A percentile compares a stretch with the other conserved stretches of the same genome.
These are phyloP conservation scores for Homarus americanus DNA, from an alignment of 1,140 invertebrate genomes.

Conservation along the genomic window DNA sequence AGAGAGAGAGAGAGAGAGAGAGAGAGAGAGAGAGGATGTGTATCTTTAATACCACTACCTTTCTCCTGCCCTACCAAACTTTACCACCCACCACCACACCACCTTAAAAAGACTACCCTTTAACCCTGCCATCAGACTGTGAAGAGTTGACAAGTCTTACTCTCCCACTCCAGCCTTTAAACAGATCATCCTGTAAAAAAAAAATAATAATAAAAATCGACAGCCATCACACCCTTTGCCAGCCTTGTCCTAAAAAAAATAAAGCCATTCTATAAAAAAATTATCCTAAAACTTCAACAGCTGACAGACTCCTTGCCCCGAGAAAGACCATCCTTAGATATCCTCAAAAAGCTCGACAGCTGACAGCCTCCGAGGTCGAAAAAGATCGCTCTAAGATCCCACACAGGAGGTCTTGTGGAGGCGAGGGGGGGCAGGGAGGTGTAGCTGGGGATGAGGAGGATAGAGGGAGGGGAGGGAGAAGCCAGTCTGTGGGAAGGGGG, in stretches of 20 bases:
- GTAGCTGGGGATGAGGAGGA: no score
- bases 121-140: no score
- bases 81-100: no score
- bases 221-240: neutral
- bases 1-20: no score
- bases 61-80: no score
- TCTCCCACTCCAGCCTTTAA: no score
- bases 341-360: conserved; percentile 27
- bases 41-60: no score
- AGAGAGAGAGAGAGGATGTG: no score
- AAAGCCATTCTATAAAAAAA: conserved; percentile 18
- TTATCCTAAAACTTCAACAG: conserved; percentile 24
- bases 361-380: conserved; percentile 8
- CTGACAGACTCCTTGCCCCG: conserved; percentile 17
- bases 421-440: neutral
- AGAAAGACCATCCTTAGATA: conserved; percentile 30
- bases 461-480: neutral
- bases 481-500: neutral
- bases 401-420: neutral
- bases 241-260: neutral
- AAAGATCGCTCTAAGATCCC: neutral
- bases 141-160: no score
- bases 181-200: neutral
- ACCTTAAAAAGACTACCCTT: no score
- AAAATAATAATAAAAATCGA: conserved; percentile 9